Base-by-base conservation (phyloP, 37 sponge, comb jelly and placozoan species). In the Diacarnus erythraeanus region DNA sequence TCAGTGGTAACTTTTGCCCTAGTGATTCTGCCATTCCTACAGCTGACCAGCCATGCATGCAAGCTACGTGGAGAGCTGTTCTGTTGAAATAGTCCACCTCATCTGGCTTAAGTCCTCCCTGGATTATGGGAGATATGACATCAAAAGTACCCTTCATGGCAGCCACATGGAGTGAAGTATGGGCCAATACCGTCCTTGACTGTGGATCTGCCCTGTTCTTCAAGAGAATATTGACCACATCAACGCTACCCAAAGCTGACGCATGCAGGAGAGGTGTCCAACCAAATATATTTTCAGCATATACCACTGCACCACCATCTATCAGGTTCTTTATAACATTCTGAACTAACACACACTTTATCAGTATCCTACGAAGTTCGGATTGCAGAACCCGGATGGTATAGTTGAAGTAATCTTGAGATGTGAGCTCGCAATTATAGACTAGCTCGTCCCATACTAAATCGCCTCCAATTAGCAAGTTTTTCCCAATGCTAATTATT, bases 281-380 rank as follows among this genome's bases (percentile, higher is more conserved):
- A 0, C 96, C 96, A 86, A 89, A 96, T 18, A 72, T 47, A 68
- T 96, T 96, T 26, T 90, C 86, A 57, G 93, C 82, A 63, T 90
- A 87, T 15, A 85, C 68, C 20, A 82, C 75, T 6, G 89, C 88
- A 47, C 91, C 95, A 6, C 80, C 77, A 22, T 88, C 75, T 1
- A 87, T 38, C 44, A 92, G 65, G 1, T 31, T 30, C 9, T 67
- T 59, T 6, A 92, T 22, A 0, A 89, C n/a, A 1, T 77, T 59
- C 58, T 87, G 90, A 17, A 20, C 21, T 2, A 64, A 40, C 1
- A 89, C 21, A 51, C 94, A 94, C 41, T 27, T 42, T 10, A 76
- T 60, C 0, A 87, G 72, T 0, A 84, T 42, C 4, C 66, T 58
- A 25, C 71, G 38, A 15, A 94, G 42, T 1, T 83, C 77, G 2